phyloP scores from a whole-genome alignment of 2,113 vertebrate genomes.

The Eclectus roratus region DNA sequence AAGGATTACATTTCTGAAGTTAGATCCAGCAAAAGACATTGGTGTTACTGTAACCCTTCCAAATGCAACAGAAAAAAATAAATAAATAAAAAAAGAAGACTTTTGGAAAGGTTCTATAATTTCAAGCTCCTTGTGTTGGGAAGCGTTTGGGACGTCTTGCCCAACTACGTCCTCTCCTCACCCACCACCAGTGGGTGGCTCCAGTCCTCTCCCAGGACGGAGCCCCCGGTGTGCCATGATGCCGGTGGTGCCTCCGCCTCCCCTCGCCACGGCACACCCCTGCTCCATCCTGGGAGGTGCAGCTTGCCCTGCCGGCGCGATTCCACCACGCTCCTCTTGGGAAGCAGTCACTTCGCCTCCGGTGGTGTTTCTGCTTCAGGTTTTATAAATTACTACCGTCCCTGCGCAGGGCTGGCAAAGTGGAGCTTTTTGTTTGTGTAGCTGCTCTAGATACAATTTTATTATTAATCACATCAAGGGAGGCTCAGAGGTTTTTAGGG shows the following conservation, averaged over 20 bases:
- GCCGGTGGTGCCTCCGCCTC: neutral
- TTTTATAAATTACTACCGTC: neutral
- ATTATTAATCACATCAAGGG: conserved; percentile 32
- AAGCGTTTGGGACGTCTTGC: fast-evolving
- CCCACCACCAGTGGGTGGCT: neutral
- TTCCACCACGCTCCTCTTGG: fast-evolving
- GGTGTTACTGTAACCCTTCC: neutral
- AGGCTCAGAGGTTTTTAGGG: conserved; percentile 25
- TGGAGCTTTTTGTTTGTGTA: neutral
- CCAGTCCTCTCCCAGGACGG: fast-evolving
- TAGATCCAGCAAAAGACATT: neutral
- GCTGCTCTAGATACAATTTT: neutral
- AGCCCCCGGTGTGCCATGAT: fast-evolving
- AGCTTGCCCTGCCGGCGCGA: fast-evolving
- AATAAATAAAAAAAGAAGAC: too few species aligned
- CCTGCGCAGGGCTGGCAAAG: neutral
- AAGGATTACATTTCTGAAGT: neutral
- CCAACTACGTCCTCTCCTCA: neutral
- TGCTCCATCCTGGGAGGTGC: neutral
- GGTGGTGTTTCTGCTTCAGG: neutral
- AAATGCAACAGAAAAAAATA: neutral
- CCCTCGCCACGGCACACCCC: fast-evolving
- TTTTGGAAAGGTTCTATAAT: neutral
- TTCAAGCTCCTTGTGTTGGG: neutral
- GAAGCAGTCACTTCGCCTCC: neutral